These are phyloP conservation scores for Sander lucioperca DNA, from an alignment of 2,113 vertebrate species.

Conservation along the genomic window DNA sequence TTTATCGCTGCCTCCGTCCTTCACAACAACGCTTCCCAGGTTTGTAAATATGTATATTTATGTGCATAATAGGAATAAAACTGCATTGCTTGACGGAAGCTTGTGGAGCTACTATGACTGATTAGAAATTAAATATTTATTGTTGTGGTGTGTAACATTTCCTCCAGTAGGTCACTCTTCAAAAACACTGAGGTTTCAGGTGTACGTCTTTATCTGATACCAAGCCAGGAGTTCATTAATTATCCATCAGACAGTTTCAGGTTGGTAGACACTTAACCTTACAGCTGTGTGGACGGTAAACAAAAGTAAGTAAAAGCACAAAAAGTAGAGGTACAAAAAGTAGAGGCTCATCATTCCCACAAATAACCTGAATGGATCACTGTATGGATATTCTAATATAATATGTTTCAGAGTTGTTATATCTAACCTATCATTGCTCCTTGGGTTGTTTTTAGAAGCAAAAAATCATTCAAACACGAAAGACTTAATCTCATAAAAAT, in stretches of 20 bases:
- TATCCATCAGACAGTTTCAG: constrained; percentile 34
- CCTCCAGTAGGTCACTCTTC: constrained; percentile 13
- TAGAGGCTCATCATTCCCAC: not conserved
- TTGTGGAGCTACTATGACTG: not conserved
- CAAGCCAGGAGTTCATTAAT: constrained; percentile 31
- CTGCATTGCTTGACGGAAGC: not conserved
- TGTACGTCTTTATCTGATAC: not conserved
- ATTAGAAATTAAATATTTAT: constrained; percentile 24
- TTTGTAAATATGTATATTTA: too few relatives aligned
- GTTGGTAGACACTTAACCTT: constrained; percentile 30
- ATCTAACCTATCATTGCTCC: not conserved
- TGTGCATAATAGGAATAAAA: not conserved
- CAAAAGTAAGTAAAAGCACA: not conserved
- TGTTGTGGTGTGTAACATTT: constrained; percentile 24
- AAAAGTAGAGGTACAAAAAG: constrained; percentile 20
- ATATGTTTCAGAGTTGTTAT: not conserved
- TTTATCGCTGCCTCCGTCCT: too few relatives aligned
- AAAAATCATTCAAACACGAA: not conserved
- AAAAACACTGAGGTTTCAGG: constrained; percentile 28
- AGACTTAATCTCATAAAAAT: too few relatives aligned
- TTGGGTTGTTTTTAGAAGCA: not conserved
- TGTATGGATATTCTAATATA: not conserved
- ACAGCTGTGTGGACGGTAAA: constrained; percentile 3
- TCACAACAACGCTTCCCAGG: too few relatives aligned
- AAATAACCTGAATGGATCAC: not conserved